Conservation (phyloP, 2,888 invertebrate species). For the Caenorhabditis uteleia region DNA sequence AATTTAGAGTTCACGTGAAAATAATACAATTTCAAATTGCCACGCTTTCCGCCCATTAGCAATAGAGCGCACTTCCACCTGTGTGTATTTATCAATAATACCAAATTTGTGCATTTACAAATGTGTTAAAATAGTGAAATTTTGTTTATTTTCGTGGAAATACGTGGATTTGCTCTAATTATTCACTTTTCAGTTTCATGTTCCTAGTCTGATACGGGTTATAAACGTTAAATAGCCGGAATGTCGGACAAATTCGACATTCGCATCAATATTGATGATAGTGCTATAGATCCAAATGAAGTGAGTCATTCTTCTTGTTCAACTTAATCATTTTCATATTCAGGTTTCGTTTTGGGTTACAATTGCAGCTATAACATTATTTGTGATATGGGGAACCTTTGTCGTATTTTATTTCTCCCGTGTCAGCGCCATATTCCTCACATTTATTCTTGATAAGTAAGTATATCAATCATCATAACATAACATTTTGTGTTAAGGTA, state of each 20-base stretch:
- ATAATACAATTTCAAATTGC: too few species aligned
- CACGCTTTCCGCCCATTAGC: too few species aligned
- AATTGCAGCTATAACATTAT: conserved; percentile 40
- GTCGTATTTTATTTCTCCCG: conserved; percentile 58
- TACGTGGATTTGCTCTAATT: too few species aligned
- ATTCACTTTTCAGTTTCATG: too few species aligned
- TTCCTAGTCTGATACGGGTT: too few species aligned
- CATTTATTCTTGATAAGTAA: conserved; percentile 54
- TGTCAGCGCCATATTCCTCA: conserved; percentile 49
- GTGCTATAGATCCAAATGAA: conserved; percentile 13
- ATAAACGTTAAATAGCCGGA: too few species aligned
- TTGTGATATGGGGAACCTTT: conserved; percentile 58
- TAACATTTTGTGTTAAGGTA: conserved; percentile 23
- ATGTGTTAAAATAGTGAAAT: too few species aligned
- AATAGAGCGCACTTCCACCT: too few species aligned
- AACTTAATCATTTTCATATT: conserved; percentile 1
- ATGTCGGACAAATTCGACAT: conserved; percentile 27
- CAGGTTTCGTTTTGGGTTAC: conserved; percentile 35
- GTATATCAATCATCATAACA: conserved; percentile 1
- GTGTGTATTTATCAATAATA: too few species aligned
- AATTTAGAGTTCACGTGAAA: too few species aligned
- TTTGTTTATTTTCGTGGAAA: too few species aligned
- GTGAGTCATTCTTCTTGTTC: conserved; percentile 1
- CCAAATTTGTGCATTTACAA: too few species aligned
- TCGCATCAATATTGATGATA: conserved; percentile 19